Evolutionary conservation across 2,797 vertebrate genomes (phyloP).

Genomic region (Babyrousa celebensis): DNA sequence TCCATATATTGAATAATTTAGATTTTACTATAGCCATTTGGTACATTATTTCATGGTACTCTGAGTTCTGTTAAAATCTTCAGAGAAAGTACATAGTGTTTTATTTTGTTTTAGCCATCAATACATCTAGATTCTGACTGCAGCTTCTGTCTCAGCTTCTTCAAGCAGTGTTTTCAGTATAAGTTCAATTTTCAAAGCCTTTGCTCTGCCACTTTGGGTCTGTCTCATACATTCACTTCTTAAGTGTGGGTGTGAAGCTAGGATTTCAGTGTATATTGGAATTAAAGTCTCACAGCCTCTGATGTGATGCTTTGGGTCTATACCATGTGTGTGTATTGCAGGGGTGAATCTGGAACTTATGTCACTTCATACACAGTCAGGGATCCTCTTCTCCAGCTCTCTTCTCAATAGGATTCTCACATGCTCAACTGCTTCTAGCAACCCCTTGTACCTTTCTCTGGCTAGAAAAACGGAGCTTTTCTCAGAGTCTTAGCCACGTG

Average conservation of each 20-base stretch:
- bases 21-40: background rate
- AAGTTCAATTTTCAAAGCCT: background rate
- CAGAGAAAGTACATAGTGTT: background rate
- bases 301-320: background rate
- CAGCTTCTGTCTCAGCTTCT: background rate
- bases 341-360: background rate
- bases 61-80: background rate
- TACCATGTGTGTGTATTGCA: background rate
- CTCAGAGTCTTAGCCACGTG: background rate
- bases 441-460: background rate
- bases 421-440: background rate
- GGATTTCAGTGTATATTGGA: background rate
- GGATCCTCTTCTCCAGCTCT: background rate
- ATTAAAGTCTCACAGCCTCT: background rate
- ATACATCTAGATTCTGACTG: background rate
- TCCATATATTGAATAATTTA: background rate
- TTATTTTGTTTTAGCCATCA: background rate
- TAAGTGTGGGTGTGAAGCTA: background rate
- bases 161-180: background rate
- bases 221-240: rapidly evolving
- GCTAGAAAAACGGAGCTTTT: background rate
- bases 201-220: background rate
- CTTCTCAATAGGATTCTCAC: background rate
- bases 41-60: background rate
- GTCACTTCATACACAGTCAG: background rate